Percentiles rank a stretch among this genome's conserved stretches.
phyloP scores from a whole-genome alignment of 2,797 vertebrate species.

The Allochrocebus solatus region DNA sequence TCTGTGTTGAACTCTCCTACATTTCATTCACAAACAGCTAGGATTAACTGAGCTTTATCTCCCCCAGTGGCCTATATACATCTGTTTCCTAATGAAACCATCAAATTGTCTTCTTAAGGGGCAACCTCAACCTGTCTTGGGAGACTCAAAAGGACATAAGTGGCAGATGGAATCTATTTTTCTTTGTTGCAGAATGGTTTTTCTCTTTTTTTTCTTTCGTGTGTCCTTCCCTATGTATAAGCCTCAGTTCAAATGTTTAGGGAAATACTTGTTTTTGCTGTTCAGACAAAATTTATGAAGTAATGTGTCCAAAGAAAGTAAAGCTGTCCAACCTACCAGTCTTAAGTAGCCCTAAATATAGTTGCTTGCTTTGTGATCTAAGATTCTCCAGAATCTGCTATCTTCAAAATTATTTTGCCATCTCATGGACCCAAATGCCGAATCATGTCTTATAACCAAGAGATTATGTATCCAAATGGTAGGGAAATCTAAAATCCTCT shows the following conservation, averaged over 20 bases:
- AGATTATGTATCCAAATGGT: neutral
- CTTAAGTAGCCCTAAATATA: neutral
- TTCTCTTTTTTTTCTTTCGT: neutral
- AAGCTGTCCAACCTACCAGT: neutral
- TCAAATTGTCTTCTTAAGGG: conserved; percentile 24
- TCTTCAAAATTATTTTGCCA: neutral
- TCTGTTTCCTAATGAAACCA: conserved; percentile 67
- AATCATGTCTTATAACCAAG: neutral
- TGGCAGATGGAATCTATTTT: conserved; percentile 28
- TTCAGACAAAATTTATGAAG: conserved; percentile 29
- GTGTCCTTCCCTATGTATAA: neutral
- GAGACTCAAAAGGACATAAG: neutral
- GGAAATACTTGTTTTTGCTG: neutral
- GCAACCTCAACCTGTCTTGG: conserved; percentile 54
- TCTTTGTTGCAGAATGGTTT: neutral
- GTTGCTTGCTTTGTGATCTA: neutral
- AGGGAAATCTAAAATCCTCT: neutral
- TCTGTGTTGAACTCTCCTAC: conserved; percentile 43
- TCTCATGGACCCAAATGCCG: neutral
- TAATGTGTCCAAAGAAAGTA: neutral
- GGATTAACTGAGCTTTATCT: conserved; percentile 71
- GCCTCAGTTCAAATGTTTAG: neutral
- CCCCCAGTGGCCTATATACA: conserved; percentile 43
- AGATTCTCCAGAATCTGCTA: neutral
- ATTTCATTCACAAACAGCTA: conserved; percentile 77